Evolutionary conservation across 2,888 invertebrate genomes (phyloP).

Genomic region (Polydrusus pterygomalis): DNA sequence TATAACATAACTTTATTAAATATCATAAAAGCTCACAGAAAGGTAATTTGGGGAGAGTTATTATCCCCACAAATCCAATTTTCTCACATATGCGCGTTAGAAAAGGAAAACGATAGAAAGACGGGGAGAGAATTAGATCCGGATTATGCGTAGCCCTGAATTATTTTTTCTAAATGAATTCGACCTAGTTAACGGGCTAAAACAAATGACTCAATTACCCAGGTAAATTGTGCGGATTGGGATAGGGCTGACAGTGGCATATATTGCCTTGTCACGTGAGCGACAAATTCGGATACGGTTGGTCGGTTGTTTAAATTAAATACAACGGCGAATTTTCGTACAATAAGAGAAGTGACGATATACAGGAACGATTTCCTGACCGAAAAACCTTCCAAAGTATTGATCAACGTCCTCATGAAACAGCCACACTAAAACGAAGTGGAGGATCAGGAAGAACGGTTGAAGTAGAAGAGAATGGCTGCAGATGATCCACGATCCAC

Average conservation of each 20-base stretch:
- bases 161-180: slow-evolving; percentile 49
- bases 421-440: no score
- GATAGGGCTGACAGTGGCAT: slow-evolving; percentile 43
- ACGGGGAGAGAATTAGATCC: slow-evolving; percentile 37
- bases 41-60: slow-evolving; percentile 50
- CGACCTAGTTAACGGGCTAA: slow-evolving; percentile 49
- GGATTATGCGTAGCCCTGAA: slow-evolving; percentile 44
- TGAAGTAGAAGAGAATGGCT: no score
- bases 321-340: not conserved
- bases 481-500: no score
- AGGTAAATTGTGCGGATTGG: slow-evolving; percentile 55
- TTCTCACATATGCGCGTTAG: slow-evolving; percentile 38
- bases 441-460: no score
- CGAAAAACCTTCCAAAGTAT: no score
- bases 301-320: slow-evolving; percentile 14
- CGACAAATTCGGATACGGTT: slow-evolving; percentile 34
- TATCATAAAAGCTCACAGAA: slow-evolving; percentile 47
- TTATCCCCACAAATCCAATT: slow-evolving; percentile 48
- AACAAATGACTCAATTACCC: slow-evolving; percentile 56
- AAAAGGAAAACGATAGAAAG: slow-evolving; percentile 25
- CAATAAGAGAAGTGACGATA: not conserved
- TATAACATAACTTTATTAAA: slow-evolving; percentile 50
- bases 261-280: slow-evolving; percentile 45
- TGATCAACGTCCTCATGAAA: no score
- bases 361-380: no score